These are phyloP conservation scores for Asarcornis scutulata DNA, from an alignment of 2,113 vertebrate genomes.

Conservation along the genomic window DNA sequence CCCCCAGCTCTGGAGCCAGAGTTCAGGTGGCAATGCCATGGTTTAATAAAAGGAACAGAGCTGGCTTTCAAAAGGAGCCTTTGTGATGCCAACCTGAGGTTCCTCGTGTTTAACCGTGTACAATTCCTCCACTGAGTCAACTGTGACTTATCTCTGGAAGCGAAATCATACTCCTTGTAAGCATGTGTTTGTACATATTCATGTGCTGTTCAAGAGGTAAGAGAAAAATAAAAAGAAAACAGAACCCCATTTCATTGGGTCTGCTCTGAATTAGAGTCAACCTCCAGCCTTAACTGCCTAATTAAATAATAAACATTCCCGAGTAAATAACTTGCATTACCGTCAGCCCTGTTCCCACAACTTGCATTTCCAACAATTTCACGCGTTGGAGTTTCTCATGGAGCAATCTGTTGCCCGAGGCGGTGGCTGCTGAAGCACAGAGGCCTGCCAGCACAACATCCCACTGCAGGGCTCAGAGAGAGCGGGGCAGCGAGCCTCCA, in stretches of 20 bases:
- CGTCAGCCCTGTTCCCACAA: neutral
- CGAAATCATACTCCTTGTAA: neutral
- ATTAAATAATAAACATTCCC: neutral
- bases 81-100: neutral
- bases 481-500: neutral
- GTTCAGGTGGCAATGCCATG: neutral
- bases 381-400: neutral
- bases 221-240: neutral
- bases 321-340: neutral
- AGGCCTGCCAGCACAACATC: neutral
- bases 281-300: neutral
- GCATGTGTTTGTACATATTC: neutral
- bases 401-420: neutral
- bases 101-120: neutral
- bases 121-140: neutral
- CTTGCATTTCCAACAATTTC: neutral
- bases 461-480: rapidly evolving
- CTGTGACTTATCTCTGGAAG: neutral
- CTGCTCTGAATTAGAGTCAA: slow-evolving; percentile 7
- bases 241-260: neutral
- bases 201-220: neutral
- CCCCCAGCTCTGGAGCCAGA: neutral
- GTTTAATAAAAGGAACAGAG: neutral
- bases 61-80: neutral
- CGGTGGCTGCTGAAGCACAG: neutral